Conservation (phyloP, 2,113 vertebrate genomes). For the Nycticryphes semicollaris region DNA sequence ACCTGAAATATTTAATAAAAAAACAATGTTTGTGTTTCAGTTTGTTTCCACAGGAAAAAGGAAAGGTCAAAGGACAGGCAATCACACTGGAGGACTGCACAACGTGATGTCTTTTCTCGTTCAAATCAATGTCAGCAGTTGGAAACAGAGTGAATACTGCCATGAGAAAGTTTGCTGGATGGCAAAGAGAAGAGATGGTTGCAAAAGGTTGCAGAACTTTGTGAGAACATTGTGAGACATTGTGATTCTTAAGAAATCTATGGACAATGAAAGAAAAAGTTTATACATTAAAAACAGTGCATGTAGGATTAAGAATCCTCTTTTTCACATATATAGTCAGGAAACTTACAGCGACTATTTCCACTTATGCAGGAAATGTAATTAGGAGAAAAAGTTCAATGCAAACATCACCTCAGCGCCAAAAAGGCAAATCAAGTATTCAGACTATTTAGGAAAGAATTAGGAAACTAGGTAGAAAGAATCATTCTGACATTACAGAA, state of each 20-base stretch:
- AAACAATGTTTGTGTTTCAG: rapidly evolving
- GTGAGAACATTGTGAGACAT: neutral
- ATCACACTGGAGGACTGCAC: neutral
- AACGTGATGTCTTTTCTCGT: neutral
- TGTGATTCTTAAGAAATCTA: neutral
- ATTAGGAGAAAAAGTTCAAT: neutral
- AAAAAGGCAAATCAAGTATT: neutral
- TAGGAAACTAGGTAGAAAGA: neutral
- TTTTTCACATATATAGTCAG: neutral
- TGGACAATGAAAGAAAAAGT: neutral
- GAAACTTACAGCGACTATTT: neutral
- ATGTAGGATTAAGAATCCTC: neutral
- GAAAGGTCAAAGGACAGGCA: neutral
- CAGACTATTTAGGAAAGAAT: neutral
- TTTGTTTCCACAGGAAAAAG: neutral
- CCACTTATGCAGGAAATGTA: neutral
- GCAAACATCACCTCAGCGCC: neutral
- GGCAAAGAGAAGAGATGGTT: neutral
- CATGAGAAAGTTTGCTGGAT: neutral
- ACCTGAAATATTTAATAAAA: neutral
- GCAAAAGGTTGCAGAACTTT: neutral
- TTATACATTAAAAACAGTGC: neutral
- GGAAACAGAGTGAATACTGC: neutral
- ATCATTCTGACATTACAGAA: neutral
- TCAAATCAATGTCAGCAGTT: neutral